phyloP scores from a whole-genome alignment of 35 echinoderm and acorn worm species.

The Holothuria glaberrima region DNA sequence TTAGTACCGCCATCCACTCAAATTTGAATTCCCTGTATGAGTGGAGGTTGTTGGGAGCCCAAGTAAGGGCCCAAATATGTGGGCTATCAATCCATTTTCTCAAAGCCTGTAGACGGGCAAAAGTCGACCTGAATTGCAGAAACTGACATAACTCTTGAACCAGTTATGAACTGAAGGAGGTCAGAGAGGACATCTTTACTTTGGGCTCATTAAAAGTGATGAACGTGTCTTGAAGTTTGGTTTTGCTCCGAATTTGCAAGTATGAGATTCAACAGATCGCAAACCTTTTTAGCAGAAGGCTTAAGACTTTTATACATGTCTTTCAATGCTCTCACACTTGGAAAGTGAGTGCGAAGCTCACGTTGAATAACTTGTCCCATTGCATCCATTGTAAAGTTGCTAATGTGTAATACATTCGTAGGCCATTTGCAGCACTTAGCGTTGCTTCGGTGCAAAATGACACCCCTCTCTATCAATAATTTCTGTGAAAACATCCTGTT shows the following conservation, averaged over 20 bases:
- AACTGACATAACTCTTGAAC: slow-evolving; percentile 15
- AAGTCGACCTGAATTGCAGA: not conserved
- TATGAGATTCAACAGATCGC: too few relatives aligned
- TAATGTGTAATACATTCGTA: not conserved
- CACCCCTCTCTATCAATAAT: slow-evolving; percentile 7
- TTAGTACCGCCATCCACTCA: not conserved
- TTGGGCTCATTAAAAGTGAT: not conserved
- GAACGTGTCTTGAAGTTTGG: not conserved
- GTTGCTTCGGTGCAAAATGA: not conserved
- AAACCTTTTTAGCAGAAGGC: too few relatives aligned
- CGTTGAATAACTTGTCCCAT: not conserved
- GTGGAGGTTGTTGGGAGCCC: not conserved
- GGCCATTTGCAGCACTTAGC: not conserved
- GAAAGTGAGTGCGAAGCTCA: not conserved
- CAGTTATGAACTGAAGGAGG: slow-evolving; percentile 11
- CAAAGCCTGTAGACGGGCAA: not conserved
- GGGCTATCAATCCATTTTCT: not conserved
- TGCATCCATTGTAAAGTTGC: not conserved
- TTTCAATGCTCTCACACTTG: too few relatives aligned
- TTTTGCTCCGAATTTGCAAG: not conserved
- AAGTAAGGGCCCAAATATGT: not conserved
- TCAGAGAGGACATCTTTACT: not conserved
- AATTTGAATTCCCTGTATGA: not conserved
- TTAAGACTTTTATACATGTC: too few relatives aligned
- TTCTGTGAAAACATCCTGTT: slow-evolving; percentile 2